Percentiles rank a stretch among this genome's conserved stretches.
phyloP scores from a whole-genome alignment of 2,113 vertebrate species.

The Tragelaphus imberbis region DNA sequence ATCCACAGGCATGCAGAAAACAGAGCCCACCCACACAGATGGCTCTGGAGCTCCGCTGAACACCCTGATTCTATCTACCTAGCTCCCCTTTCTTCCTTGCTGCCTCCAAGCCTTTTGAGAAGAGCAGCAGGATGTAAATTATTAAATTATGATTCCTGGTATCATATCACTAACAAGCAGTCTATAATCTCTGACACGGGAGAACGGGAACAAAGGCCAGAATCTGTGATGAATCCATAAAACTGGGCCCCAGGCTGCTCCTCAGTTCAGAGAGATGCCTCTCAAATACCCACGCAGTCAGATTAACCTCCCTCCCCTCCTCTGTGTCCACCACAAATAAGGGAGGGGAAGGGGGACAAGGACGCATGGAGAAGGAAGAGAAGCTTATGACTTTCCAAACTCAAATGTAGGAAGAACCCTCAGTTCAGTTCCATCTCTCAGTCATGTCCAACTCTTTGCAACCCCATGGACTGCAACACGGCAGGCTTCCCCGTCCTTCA shows the following conservation, averaged over 20 bases:
- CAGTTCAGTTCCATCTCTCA: neutral
- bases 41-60: neutral
- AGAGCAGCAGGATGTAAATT: slow-evolving; percentile 49
- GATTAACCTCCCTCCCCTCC: neutral
- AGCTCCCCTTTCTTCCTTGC: neutral
- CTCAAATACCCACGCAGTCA: neutral
- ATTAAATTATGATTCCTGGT: slow-evolving; percentile 42
- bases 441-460: neutral
- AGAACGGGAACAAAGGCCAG: slow-evolving; percentile 17
- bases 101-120: slow-evolving; percentile 38
- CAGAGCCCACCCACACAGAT: neutral
- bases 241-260: neutral
- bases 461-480: neutral
- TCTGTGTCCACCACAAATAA: neutral
- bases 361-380: neutral
- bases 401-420: neutral
- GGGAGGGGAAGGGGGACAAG: too few relatives aligned
- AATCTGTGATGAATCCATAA: neutral
- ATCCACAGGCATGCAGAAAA: neutral
- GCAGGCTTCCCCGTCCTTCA: neutral
- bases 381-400: neutral
- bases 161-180: slow-evolving; percentile 18
- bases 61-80: neutral
- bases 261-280: neutral
- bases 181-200: slow-evolving; percentile 32